Base-by-base conservation (phyloP, 2,113 vertebrate species). In the Malaclemys terrapin region DNA sequence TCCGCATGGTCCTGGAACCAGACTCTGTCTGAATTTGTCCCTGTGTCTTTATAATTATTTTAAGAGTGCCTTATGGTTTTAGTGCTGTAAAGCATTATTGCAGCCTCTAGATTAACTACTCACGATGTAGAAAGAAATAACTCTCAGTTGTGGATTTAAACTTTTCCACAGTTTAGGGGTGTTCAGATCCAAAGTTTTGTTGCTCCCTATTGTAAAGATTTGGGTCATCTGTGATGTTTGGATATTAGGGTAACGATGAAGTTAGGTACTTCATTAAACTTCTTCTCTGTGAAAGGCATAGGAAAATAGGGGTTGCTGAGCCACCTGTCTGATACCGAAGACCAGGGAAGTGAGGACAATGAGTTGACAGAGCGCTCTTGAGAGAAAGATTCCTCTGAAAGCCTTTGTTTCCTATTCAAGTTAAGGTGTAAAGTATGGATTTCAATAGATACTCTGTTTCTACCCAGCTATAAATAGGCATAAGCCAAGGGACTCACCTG, bases 361-460 rank as follows among this genome's bases (percentile, higher is more conserved):
- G 50, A 56, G 35, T 2, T 57, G 5, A 2, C n/a, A 52, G 1
- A 56, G 12, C 2, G 80, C 1, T 8, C 25, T 75, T 8, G 47
- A 0, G 1, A 69, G 50, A 79, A 20, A 5, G 83, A 52, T 2
- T 87, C 27, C 50, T 49, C 31, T 88, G 45, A 17, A 24, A 29
- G 1, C 11, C 80, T 86, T 38, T 83, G 12, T 6, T 3, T 79
- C 52, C 52, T 35, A 12, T 52, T 10, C 3, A 3, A 86, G 13
- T 50, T 14, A 49, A 50, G 57, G 47, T 69, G 2, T 65, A 11
- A 4, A 8, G 65, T 19, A 4, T 62, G 83, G 79, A 4, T 45
- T 91, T 7, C 91, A 80, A 19, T 5, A 82, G 62, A 35, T 59
- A 25, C 17, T 31, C 17, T 31, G 2, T 42, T 84, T 56, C 65